A percentile compares a stretch with the other conserved stretches of the same genome.
These are phyloP conservation scores for Volucella bombylans DNA, from an alignment of 2,888 invertebrate species.

Conservation along the genomic window DNA sequence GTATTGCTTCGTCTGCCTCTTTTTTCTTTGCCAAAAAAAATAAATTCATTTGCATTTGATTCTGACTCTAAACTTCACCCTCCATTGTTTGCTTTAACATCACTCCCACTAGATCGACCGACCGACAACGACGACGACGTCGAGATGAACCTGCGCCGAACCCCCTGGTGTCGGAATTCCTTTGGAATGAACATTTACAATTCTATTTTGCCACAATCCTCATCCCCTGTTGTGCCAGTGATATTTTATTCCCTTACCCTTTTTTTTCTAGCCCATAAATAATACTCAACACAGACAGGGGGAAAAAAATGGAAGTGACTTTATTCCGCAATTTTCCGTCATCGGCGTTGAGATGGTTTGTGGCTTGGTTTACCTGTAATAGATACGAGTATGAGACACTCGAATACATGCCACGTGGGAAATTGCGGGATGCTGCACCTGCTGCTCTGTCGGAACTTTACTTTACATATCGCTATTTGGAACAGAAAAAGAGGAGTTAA, in stretches of 20 bases:
- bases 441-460: slow-evolving; percentile 48
- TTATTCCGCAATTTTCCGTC: slow-evolving; percentile 68
- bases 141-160: slow-evolving; percentile 7
- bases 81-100: slow-evolving; percentile 36
- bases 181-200: slow-evolving; percentile 66
- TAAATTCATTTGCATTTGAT: slow-evolving; percentile 55
- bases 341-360: slow-evolving; percentile 31
- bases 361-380: slow-evolving; percentile 50
- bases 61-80: slow-evolving; percentile 43
- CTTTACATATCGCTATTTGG: slow-evolving; percentile 48
- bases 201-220: slow-evolving; percentile 64
- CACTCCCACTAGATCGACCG: slow-evolving; percentile 20
- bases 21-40: slow-evolving; percentile 17
- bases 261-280: slow-evolving; percentile 40
- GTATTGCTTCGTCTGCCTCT: slow-evolving; percentile 17
- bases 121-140: slow-evolving; percentile 31
- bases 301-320: slow-evolving; percentile 49
- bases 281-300: slow-evolving; percentile 47
- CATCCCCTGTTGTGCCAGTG: slow-evolving; percentile 27
- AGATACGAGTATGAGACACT: slow-evolving; percentile 11
- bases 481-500: slow-evolving; percentile 5
- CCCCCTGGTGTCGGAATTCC: slow-evolving; percentile 65
- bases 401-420: slow-evolving; percentile 28
- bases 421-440: slow-evolving; percentile 58
- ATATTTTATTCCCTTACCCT: slow-evolving; percentile 28